phyloP scores from a whole-genome alignment of 2,797 vertebrate species.

The Pempheris klunzingeri region DNA sequence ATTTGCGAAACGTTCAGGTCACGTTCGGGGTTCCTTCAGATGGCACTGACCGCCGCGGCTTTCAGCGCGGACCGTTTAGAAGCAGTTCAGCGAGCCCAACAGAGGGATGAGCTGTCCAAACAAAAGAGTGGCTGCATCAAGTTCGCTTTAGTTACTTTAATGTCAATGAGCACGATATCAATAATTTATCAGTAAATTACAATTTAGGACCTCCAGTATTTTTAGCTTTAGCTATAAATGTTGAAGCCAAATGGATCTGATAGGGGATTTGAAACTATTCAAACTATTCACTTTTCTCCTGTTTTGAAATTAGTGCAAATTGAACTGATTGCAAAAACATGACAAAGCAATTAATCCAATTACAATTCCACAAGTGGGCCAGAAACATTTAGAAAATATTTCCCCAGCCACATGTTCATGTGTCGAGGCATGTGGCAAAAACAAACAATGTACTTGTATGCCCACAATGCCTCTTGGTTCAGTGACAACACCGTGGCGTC shows the following conservation, averaged over 20 bases:
- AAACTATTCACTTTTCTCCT: not conserved
- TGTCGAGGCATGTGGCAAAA: not conserved
- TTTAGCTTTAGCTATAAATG: not conserved
- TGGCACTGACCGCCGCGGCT: no score
- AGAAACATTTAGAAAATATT: conserved; percentile 1
- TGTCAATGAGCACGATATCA: not conserved
- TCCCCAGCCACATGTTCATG: not conserved
- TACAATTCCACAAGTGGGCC: conserved; percentile 13
- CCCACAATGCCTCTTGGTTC: not conserved
- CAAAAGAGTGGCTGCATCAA: not conserved
- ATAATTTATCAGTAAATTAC: not conserved
- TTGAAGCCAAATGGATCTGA: not conserved
- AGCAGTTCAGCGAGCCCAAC: no score
- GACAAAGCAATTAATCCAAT: conserved; percentile 3
- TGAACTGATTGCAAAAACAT: conserved; percentile 1
- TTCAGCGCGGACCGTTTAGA: no score
- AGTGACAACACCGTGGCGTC: not conserved
- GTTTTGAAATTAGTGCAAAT: not conserved
- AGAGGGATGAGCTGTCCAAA: not conserved
- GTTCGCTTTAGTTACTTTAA: not conserved
- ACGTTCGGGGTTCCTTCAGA: no score
- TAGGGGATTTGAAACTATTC: not conserved
- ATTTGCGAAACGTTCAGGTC: no score
- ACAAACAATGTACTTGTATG: not conserved
- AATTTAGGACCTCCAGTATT: not conserved